phyloP scores from a whole-genome alignment of 2,888 invertebrate species.

The Heliothis peltigera region DNA sequence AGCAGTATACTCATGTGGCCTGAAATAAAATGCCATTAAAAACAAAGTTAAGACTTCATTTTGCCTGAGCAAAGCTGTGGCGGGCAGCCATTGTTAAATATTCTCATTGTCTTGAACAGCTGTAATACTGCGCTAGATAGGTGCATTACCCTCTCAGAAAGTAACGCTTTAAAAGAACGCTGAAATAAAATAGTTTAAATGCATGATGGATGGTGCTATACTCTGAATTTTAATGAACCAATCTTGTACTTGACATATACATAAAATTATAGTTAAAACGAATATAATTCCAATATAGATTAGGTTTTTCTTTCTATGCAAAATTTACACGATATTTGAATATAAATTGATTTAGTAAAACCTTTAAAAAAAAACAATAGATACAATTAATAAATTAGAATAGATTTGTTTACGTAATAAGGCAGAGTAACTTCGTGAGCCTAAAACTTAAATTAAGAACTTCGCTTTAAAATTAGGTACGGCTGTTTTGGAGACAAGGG shows the following conservation, averaged over 20 bases:
- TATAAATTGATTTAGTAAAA: no score
- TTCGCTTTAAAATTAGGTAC: no score
- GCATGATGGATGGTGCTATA: background rate
- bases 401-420: no score
- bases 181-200: conserved; percentile 26
- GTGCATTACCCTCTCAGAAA: conserved; percentile 40
- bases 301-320: no score
- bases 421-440: no score
- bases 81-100: conserved; percentile 53
- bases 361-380: no score
- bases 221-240: background rate
- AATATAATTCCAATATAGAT: no score
- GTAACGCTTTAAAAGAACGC: conserved; percentile 37
- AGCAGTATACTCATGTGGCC: background rate
- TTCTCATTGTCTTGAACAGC: conserved; percentile 56
- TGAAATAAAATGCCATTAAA: conserved; percentile 40
- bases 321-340: no score
- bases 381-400: no score
- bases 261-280: background rate
- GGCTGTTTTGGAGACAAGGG: no score
- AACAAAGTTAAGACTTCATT: conserved; percentile 45
- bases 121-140: conserved; percentile 45
- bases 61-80: conserved; percentile 45
- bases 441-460: no score
- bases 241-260: background rate